Conservation (phyloP, 2,888 invertebrate genomes). For the Mystacides longicornis region DNA sequence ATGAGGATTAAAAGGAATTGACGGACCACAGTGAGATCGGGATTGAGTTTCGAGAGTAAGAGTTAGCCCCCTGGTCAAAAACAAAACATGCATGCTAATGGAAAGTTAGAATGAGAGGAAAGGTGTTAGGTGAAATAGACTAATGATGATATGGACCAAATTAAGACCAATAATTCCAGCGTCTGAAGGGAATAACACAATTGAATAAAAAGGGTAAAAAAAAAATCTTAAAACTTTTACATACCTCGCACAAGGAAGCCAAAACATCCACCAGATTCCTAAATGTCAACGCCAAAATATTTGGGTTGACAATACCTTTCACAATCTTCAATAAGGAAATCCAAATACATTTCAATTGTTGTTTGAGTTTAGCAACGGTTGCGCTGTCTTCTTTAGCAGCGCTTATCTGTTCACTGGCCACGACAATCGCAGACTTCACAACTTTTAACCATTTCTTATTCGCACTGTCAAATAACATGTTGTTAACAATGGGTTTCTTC, state of each 20-base stretch:
- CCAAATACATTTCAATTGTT: slow-evolving; percentile 35
- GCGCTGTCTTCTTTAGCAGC: slow-evolving; percentile 23
- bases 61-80: too few species aligned
- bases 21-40: too few species aligned
- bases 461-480: slow-evolving; percentile 32
- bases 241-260: background rate
- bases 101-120: too few species aligned
- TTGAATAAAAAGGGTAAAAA: background rate
- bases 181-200: too few species aligned
- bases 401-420: slow-evolving; percentile 21
- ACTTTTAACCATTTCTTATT: slow-evolving; percentile 36
- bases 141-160: too few species aligned
- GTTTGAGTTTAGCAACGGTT: slow-evolving; percentile 28
- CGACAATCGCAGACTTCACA: slow-evolving; percentile 31
- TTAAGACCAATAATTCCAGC: too few species aligned
- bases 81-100: too few species aligned
- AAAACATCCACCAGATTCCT: background rate
- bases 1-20: too few species aligned
- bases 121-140: too few species aligned
- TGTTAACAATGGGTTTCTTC: slow-evolving; percentile 31
- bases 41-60: too few species aligned
- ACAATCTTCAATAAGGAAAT: slow-evolving; percentile 20
- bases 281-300: background rate
- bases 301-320: background rate
- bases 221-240: too few species aligned